These are phyloP conservation scores for Stomatorhinus walkeri DNA, from an alignment of 2,797 vertebrate genomes.

Conservation along the genomic window DNA sequence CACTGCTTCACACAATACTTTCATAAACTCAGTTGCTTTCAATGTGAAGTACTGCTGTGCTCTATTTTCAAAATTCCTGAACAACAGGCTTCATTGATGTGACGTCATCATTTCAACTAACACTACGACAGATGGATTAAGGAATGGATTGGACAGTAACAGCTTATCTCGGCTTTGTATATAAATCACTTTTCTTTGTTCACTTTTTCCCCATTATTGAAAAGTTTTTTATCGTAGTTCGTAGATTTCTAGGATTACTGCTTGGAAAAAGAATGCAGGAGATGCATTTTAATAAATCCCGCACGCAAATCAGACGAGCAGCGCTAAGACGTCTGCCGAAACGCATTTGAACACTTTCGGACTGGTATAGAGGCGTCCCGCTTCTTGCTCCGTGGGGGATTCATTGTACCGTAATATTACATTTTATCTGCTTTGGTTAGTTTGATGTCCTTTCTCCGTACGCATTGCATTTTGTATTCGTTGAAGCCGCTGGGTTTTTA, in stretches of 20 bases:
- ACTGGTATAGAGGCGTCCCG: neutral
- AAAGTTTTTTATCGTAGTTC: neutral
- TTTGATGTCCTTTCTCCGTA: constrained; percentile 70
- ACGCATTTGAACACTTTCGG: neutral
- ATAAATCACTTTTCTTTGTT: neutral
- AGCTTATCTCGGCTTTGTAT: neutral
- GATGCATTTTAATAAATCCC: neutral
- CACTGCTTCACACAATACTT: neutral
- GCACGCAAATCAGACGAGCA: neutral
- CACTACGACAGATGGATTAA: neutral
- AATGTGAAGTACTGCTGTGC: neutral
- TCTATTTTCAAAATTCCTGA: neutral
- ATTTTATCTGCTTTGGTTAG: constrained; percentile 81
- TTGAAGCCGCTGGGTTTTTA: constrained; percentile 81
- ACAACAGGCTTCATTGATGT: neutral
- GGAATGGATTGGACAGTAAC: neutral
- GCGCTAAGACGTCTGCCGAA: neutral
- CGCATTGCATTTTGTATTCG: constrained; percentile 77
- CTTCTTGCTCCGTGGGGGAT: neutral
- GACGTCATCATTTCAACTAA: neutral
- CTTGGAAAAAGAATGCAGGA: neutral
- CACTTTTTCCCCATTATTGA: neutral
- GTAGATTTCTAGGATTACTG: neutral
- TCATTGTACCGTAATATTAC: constrained; percentile 74
- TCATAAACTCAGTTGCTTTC: neutral